Evolutionary conservation across 2,888 invertebrate genomes (phyloP), one percentile per base, ranked within the genome.

Genomic region (Tridacna gigas): DNA sequence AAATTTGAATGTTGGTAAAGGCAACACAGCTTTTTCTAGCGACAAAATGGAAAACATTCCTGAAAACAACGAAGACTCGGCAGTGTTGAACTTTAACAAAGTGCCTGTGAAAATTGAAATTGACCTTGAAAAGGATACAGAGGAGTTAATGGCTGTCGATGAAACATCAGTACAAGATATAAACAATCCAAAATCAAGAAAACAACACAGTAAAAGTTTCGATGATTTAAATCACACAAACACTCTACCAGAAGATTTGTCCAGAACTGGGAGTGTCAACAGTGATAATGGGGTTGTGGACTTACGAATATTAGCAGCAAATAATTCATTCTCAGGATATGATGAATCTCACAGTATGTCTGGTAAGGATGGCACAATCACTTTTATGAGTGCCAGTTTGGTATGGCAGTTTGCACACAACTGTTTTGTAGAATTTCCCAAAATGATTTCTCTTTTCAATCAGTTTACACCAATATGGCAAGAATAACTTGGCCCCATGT

Each of bases 271-370:
- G 22, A 20, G 25, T 25, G 25, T 25, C 1, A 22, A 63, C 22
- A 56, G 20, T 56, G 63, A 63, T 4, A 22, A 26, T 63, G 63
- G n/a, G 13, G 63, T 63, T 63, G 63, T 63, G n/a, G 63, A 63
- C 22, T 25, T 63, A n/a, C 15, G 63, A n/a, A 13, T 63, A 3
- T 63, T 22, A 63, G 63, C 63, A 63, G n/a, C 63, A 63, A 63
- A 63, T 22, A 63, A 22, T 25, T 63, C 63, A n/a, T 63, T 63
- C 63, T 63, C 63, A 25, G 63, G 63, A n/a, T n/a, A 25, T n/a
- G 63, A 22, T 63, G 63, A 63, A 3, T 22, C 63, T 63, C 63
- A 63, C 63, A 63, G 22, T 63, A 1, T 63, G 1, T 63, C 13
- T 63, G 63, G 63, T 63, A 63, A 63, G 63, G 26, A 3, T 56